A percentile compares a stretch with the other conserved stretches of the same genome.
Evolutionary conservation across 2,113 vertebrate species (phyloP).

Genomic region (Syrrhaptes paradoxus): DNA sequence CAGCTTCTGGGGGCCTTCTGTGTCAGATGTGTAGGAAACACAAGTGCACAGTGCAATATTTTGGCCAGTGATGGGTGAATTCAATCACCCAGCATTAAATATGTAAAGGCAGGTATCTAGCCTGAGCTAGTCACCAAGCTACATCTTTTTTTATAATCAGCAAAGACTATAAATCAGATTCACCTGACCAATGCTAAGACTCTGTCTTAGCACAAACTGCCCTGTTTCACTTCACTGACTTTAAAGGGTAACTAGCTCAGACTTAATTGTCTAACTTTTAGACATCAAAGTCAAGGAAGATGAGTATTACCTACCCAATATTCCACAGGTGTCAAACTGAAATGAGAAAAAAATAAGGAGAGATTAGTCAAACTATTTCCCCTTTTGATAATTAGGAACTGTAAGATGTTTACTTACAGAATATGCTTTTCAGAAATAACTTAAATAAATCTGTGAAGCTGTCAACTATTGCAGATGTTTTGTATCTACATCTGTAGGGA

Average conservation of each 20-base stretch:
- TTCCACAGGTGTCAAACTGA: slow-evolving; percentile 7
- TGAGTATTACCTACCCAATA: slow-evolving; percentile 28
- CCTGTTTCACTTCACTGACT: slow-evolving; percentile 40
- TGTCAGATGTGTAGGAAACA: not conserved
- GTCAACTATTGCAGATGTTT: slow-evolving; percentile 47
- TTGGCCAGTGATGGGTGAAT: not conserved
- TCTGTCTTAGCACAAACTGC: not conserved
- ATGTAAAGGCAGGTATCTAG: not conserved
- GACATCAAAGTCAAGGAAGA: slow-evolving; percentile 32
- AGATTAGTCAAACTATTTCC: not conserved
- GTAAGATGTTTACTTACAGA: slow-evolving; percentile 45
- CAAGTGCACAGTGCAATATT: not conserved
- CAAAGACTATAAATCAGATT: not conserved
- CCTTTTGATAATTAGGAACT: slow-evolving; percentile 43
- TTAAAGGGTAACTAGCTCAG: slow-evolving; percentile 26
- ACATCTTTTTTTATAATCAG: not conserved
- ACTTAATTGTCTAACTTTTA: slow-evolving; percentile 46
- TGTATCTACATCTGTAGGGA: slow-evolving; percentile 43
- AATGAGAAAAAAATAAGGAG: slow-evolving; percentile 14
- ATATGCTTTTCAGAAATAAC: slow-evolving; percentile 46
- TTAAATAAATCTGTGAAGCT: slow-evolving; percentile 55
- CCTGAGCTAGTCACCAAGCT: not conserved
- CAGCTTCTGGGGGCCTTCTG: not conserved
- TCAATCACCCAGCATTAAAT: not conserved
- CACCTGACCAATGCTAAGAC: slow-evolving; percentile 17